Evolutionary conservation across 2,797 vertebrate genomes (phyloP).

Genomic region (Labroides dimidiatus): DNA sequence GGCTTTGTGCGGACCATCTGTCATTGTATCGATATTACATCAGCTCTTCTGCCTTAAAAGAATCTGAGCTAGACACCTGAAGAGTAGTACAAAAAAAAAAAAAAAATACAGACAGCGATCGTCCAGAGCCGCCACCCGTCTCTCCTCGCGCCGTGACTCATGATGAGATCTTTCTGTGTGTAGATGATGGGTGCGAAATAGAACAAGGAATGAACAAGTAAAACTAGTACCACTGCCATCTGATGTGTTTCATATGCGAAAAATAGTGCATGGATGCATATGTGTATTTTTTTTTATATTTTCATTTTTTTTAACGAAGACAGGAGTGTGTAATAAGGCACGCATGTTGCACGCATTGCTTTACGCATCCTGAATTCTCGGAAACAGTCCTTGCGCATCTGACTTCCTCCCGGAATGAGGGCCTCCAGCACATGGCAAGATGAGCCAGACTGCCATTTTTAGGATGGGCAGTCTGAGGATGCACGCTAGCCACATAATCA

Average conservation of each 20-base stretch:
- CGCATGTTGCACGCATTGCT: constrained; percentile 9
- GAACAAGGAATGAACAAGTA: constrained; percentile 33
- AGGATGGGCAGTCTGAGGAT: constrained; percentile 66
- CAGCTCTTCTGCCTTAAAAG: constrained; percentile 31
- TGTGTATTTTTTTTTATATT: background rate
- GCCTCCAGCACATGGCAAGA: constrained; percentile 59
- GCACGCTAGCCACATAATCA: constrained; percentile 43
- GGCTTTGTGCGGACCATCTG: constrained; percentile 81
- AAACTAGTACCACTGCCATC: constrained; percentile 13
- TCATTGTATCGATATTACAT: constrained; percentile 74
- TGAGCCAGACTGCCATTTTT: constrained; percentile 73
- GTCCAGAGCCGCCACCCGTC: constrained; percentile 66
- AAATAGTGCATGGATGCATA: background rate
- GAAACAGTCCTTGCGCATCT: constrained; percentile 64
- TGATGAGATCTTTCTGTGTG: constrained; percentile 43
- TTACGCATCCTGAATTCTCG: constrained; percentile 65
- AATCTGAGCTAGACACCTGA: constrained; percentile 72
- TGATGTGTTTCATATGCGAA: background rate
- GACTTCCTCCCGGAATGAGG: constrained; percentile 66
- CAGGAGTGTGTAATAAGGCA: background rate
- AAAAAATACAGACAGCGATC: constrained; percentile 41
- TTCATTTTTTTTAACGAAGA: too few relatives aligned
- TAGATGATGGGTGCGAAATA: constrained; percentile 62
- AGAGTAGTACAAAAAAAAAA: constrained; percentile 43
- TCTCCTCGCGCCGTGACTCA: constrained; percentile 61